A percentile compares a stretch with the other conserved stretches of the same genome.
Conservation (phyloP, 92 coral and sea anemone genomes). For the Meandrina meandrites region DNA sequence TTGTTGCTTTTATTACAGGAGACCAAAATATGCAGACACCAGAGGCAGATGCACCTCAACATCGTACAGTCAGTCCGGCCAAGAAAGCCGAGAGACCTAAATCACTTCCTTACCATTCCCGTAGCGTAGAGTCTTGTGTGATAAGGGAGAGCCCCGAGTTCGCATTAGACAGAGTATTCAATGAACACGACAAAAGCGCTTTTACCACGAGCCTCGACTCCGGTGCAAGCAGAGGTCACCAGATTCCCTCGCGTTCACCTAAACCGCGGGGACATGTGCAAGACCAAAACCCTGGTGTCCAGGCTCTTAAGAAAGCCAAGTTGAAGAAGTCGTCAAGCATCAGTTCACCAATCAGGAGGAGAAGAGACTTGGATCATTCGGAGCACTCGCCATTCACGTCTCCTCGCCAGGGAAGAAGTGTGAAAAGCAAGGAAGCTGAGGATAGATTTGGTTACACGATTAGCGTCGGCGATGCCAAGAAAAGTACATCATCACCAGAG, state of each 20-base stretch:
- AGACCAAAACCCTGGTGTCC: slow-evolving; percentile 5
- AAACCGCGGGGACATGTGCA: slow-evolving; percentile 19
- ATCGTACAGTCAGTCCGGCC: slow-evolving; percentile 12
- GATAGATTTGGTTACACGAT: slow-evolving; percentile 25
- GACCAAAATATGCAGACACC: slow-evolving; percentile 4
- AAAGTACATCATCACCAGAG: slow-evolving; percentile 88
- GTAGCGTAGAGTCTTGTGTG: neutral
- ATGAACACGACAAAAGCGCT: slow-evolving; percentile 2
- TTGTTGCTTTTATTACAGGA: slow-evolving; percentile 1
- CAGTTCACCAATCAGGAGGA: slow-evolving; percentile 67
- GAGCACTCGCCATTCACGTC: slow-evolving; percentile 55
- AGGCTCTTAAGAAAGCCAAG: slow-evolving; percentile 48
- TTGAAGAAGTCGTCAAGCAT: slow-evolving; percentile 69
- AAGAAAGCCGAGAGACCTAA: slow-evolving; percentile 60
- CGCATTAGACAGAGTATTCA: slow-evolving; percentile 2
- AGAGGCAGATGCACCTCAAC: slow-evolving; percentile 29
- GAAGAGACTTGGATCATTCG: slow-evolving; percentile 33
- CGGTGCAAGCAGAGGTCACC: slow-evolving; percentile 12
- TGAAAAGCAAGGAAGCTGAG: slow-evolving; percentile 52
- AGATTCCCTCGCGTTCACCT: slow-evolving; percentile 31
- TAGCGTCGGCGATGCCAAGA: slow-evolving; percentile 45
- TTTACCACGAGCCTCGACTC: slow-evolving; percentile 22
- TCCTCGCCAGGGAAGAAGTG: slow-evolving; percentile 49
- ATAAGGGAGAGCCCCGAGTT: slow-evolving; percentile 43
- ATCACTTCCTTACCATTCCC: slow-evolving; percentile 61